phyloP scores from a whole-genome alignment of 2,797 vertebrate genomes.

The Sebastes minor region DNA sequence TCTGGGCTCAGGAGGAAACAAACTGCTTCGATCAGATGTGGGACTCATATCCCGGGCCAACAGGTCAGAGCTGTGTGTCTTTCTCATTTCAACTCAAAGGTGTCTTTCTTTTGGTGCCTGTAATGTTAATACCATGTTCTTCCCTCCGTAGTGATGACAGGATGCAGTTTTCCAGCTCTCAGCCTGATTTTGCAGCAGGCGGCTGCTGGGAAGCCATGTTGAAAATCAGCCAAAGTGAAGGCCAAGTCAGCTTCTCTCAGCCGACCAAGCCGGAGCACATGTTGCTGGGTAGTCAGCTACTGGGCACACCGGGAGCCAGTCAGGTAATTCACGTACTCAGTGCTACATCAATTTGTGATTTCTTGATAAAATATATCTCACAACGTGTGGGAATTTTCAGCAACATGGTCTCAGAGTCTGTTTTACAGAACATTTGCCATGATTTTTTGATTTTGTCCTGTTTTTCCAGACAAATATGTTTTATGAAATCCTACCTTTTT shows the following conservation, averaged over 20 bases:
- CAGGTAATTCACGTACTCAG: constrained; percentile 82
- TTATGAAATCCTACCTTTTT: neutral
- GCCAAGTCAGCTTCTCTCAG: constrained; percentile 95
- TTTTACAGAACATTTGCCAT: neutral
- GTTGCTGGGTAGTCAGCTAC: constrained; percentile 92
- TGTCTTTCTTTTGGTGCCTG: neutral
- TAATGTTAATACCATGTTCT: neutral
- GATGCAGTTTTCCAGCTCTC: constrained; percentile 90
- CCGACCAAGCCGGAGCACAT: constrained; percentile 94
- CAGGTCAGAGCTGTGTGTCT: constrained; percentile 60
- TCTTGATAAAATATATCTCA: neutral
- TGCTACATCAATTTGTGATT: neutral
- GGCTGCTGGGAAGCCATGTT: constrained; percentile 83
- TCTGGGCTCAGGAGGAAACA: constrained; percentile 77
- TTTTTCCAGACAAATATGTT: neutral
- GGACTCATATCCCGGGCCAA: constrained; percentile 70
- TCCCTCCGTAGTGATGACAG: constrained; percentile 84
- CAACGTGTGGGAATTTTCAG: neutral
- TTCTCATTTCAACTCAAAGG: neutral
- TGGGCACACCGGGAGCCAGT: constrained; percentile 93
- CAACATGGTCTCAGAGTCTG: neutral
- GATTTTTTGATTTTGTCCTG: neutral
- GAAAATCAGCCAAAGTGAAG: constrained; percentile 80
- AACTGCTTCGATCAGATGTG: constrained; percentile 82
- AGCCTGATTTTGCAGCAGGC: constrained; percentile 88